Conservation (phyloP, 2,888 invertebrate genomes). For the Conomelus anceps region DNA sequence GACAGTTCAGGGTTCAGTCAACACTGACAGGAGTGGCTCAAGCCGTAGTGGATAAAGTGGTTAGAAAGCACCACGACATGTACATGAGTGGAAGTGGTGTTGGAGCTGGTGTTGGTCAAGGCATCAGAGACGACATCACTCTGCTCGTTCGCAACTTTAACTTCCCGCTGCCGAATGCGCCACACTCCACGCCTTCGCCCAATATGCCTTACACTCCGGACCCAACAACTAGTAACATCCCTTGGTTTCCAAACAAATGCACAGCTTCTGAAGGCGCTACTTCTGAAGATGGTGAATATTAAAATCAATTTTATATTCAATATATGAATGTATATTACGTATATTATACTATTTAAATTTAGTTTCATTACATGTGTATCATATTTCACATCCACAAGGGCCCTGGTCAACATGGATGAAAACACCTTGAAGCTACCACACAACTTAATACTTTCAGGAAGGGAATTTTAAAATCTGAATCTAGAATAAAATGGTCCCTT, state of each 20-base stretch:
- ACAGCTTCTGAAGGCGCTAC: background rate
- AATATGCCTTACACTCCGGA: conserved; percentile 24
- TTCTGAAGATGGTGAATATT: background rate
- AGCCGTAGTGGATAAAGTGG: conserved; percentile 75
- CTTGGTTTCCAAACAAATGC: background rate
- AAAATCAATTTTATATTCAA: no score
- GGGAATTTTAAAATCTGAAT: no score
- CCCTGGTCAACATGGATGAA: no score
- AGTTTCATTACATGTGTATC: no score
- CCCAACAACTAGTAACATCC: conserved; percentile 16
- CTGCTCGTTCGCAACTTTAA: conserved; percentile 80
- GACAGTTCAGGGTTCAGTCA: conserved; percentile 65
- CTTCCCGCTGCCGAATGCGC: conserved; percentile 61
- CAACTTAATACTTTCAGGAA: no score
- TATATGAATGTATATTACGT: no score
- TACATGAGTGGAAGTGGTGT: conserved; percentile 51
- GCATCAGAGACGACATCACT: conserved; percentile 75
- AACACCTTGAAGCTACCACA: no score
- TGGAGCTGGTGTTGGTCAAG: conserved; percentile 40
- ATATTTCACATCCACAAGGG: no score
- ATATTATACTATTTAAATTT: no score
- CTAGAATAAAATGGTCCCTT: no score
- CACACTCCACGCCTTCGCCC: conserved; percentile 39
- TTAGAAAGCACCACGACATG: conserved; percentile 72
- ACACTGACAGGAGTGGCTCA: conserved; percentile 78